These are phyloP conservation scores for Neosilurus hyrtlii DNA, from an alignment of 2,797 vertebrate species.

Conservation along the genomic window DNA sequence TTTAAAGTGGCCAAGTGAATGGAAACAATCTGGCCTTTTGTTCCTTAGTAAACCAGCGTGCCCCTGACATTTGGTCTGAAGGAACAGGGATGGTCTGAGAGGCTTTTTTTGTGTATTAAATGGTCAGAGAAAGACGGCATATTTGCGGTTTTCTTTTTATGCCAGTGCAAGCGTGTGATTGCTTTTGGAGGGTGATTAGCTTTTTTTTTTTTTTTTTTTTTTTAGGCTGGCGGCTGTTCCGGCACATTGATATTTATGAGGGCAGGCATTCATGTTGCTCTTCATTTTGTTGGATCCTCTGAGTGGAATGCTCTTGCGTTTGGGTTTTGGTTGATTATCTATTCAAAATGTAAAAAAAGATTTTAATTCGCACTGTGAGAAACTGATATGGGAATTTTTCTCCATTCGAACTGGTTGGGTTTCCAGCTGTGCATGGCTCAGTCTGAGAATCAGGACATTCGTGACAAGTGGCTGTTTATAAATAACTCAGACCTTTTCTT, in stretches of 20 bases:
- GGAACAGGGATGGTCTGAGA: constrained; percentile 33
- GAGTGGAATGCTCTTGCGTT: background rate
- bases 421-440: constrained; percentile 56
- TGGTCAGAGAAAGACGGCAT: constrained; percentile 51
- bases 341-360: background rate
- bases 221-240: constrained; percentile 14
- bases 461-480: constrained; percentile 77
- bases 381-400: background rate
- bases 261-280: constrained; percentile 4
- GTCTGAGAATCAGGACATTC: constrained; percentile 66
- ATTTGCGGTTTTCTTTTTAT: constrained; percentile 61
- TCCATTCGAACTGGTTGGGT: constrained; percentile 32
- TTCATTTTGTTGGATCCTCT: constrained; percentile 12
- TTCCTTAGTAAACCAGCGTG: constrained; percentile 59
- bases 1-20: constrained; percentile 73
- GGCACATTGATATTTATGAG: constrained; percentile 54
- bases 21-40: constrained; percentile 63
- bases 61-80: constrained; percentile 52
- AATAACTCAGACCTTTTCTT: constrained; percentile 75
- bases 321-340: background rate
- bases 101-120: constrained; percentile 34
- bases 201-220: background rate
- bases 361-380: background rate
- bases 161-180: constrained; percentile 59
- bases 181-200: constrained; percentile 54